These are phyloP conservation scores for Petromus typicus DNA, from an alignment of 2,113 vertebrate species.

Conservation along the genomic window DNA sequence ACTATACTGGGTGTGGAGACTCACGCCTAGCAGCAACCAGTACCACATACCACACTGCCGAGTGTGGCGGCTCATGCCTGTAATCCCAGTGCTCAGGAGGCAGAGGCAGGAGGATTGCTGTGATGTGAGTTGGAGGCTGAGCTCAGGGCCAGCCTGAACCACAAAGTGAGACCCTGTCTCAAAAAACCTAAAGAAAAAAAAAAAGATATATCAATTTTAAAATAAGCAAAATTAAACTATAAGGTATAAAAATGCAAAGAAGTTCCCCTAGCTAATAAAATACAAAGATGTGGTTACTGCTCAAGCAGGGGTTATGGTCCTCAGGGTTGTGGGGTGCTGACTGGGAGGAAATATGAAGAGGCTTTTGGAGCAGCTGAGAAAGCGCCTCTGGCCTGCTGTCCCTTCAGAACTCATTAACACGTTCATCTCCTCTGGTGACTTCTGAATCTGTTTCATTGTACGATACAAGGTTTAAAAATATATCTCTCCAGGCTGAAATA, in stretches of 20 bases:
- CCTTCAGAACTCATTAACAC: slow-evolving; percentile 11
- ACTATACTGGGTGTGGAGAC: too few relatives aligned
- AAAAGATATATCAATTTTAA: neutral
- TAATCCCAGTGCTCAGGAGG: too few relatives aligned
- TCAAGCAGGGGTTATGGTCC: neutral
- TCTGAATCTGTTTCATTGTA: slow-evolving; percentile 27
- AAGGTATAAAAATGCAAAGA: neutral
- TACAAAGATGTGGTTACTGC: neutral
- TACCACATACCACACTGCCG: too few relatives aligned
- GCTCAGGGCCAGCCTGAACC: too few relatives aligned
- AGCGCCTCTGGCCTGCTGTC: neutral
- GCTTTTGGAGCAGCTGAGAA: neutral
- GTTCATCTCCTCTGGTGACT: neutral
- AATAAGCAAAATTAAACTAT: neutral
- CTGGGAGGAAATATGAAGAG: neutral
- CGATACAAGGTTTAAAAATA: slow-evolving; percentile 25
- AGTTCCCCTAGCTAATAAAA: neutral
- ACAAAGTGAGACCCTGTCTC: too few relatives aligned
- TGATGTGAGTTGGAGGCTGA: too few relatives aligned
- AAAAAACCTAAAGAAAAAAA: neutral
- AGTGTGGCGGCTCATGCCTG: too few relatives aligned
- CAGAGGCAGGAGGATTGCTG: too few relatives aligned
- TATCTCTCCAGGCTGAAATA: slow-evolving; percentile 2
- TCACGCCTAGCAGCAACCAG: too few relatives aligned
- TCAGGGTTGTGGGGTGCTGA: neutral